Percentiles rank a stretch among this genome's conserved stretches.
These are phyloP conservation scores for Falco punctatus DNA, from an alignment of 2,113 vertebrate genomes.

Conservation along the genomic window DNA sequence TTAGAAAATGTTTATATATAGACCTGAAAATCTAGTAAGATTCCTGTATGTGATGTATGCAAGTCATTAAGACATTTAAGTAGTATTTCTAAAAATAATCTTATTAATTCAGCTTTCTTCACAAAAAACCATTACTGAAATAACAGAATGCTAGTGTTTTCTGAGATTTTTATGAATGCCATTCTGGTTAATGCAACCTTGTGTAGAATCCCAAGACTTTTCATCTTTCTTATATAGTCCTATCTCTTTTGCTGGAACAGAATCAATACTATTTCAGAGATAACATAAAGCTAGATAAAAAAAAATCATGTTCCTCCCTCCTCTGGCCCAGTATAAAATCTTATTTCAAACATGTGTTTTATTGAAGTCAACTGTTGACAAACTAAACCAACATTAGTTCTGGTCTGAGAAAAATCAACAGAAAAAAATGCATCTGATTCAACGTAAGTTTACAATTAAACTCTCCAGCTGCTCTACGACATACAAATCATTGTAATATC, in stretches of 20 bases:
- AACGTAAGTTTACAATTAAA: neutral
- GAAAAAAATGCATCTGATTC: neutral
- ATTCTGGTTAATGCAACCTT: neutral
- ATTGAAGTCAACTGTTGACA: neutral
- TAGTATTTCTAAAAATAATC: conserved; percentile 51
- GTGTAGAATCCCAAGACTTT: neutral
- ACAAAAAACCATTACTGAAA: neutral
- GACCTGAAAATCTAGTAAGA: conserved; percentile 77
- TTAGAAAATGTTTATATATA: conserved; percentile 60
- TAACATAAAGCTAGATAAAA: neutral
- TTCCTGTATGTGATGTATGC: conserved; percentile 63
- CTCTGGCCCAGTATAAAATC: neutral
- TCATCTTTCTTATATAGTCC: neutral
- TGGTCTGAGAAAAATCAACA: neutral
- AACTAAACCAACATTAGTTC: conserved; percentile 4
- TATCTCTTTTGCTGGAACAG: neutral
- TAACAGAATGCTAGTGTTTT: neutral
- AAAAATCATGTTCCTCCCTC: neutral
- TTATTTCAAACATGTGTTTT: neutral
- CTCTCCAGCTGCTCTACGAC: neutral
- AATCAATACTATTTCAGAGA: neutral
- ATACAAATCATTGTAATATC: neutral
- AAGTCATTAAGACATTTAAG: conserved; percentile 60
- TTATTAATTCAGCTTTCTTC: conserved; percentile 22
- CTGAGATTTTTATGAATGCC: neutral